Evolutionary conservation across 23 tunicate species (phyloP).

Genomic region (Trididemnum clinides): DNA sequence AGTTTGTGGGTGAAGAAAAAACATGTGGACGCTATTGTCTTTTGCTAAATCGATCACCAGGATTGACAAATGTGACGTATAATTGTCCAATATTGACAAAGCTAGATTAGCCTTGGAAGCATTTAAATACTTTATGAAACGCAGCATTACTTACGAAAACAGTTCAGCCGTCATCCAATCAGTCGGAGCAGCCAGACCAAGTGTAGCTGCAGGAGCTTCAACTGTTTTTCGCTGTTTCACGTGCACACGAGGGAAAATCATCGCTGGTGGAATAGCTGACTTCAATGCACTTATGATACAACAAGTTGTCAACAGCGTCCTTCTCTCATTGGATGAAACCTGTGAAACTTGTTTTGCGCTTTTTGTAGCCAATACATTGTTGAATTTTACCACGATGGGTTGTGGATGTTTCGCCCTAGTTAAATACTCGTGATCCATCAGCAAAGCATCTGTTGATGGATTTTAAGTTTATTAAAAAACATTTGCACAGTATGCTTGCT

Average conservation of each 20-base stretch:
- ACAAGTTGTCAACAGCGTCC: conserved; percentile 25
- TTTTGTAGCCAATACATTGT: conserved; percentile 1
- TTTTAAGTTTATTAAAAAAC: conserved; percentile 29
- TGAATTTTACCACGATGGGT: conserved; percentile 9
- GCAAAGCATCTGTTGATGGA: not conserved
- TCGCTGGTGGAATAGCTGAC: conserved; percentile 1
- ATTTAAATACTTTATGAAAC: conserved; percentile 1
- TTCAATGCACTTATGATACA: conserved; percentile 37
- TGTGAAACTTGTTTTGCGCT: conserved; percentile 35
- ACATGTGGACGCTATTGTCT: conserved; percentile 9
- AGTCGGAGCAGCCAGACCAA: not conserved
- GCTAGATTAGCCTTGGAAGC: conserved; percentile 12
- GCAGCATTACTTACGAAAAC: conserved; percentile 9
- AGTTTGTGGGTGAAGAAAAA: conserved; percentile 31
- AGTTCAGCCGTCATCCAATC: conserved; percentile 29
- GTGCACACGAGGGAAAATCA: conserved; percentile 26
- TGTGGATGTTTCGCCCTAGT: too few species aligned
- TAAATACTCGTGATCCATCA: not conserved
- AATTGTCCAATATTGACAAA: conserved; percentile 9
- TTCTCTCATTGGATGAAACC: conserved; percentile 18
- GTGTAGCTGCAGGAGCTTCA: conserved; percentile 1
- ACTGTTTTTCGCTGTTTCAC: not conserved
- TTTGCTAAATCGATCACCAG: conserved; percentile 8
- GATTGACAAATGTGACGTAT: conserved; percentile 17
- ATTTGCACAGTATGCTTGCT: conserved; percentile 1